phyloP scores from a whole-genome alignment of 2,888 invertebrate genomes.

The Tanaodytes sp. region DNA sequence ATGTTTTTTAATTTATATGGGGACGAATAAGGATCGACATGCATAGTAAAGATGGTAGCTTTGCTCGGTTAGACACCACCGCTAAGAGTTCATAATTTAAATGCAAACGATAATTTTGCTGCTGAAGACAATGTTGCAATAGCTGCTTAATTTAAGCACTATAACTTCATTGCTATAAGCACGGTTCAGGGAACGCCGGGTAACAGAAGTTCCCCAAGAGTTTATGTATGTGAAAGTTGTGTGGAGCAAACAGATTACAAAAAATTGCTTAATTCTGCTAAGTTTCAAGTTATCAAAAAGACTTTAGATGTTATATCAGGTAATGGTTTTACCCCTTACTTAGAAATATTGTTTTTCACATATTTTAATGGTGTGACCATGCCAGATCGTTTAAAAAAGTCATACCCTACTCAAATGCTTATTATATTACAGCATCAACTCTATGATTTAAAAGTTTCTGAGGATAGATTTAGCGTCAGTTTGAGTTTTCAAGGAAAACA shows the following conservation, averaged over 20 bases:
- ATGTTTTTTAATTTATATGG: constrained; percentile 35
- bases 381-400: constrained; percentile 23
- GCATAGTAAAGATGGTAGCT: constrained; percentile 38
- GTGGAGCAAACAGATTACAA: constrained; percentile 36
- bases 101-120: constrained; percentile 40
- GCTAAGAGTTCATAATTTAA: constrained; percentile 39
- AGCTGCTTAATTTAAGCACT: constrained; percentile 38
- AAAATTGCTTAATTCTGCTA: constrained; percentile 33
- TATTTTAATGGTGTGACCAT: constrained; percentile 25
- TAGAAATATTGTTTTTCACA: constrained; percentile 27
- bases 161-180: constrained; percentile 34
- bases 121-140: constrained; percentile 30
- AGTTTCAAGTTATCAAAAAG: constrained; percentile 30
- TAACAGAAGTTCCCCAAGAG: constrained; percentile 36
- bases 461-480: constrained; percentile 27
- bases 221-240: constrained; percentile 33
- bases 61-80: constrained; percentile 37
- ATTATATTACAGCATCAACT: constrained; percentile 30
- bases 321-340: constrained; percentile 27
- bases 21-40: constrained; percentile 38
- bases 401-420: constrained; percentile 29
- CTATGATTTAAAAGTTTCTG: constrained; percentile 27
- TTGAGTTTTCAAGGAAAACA: constrained; percentile 30
- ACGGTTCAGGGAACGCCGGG: constrained; percentile 38
- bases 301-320: constrained; percentile 26